Conservation (phyloP, 2,113 vertebrate genomes). For the Alligator sinensis region DNA sequence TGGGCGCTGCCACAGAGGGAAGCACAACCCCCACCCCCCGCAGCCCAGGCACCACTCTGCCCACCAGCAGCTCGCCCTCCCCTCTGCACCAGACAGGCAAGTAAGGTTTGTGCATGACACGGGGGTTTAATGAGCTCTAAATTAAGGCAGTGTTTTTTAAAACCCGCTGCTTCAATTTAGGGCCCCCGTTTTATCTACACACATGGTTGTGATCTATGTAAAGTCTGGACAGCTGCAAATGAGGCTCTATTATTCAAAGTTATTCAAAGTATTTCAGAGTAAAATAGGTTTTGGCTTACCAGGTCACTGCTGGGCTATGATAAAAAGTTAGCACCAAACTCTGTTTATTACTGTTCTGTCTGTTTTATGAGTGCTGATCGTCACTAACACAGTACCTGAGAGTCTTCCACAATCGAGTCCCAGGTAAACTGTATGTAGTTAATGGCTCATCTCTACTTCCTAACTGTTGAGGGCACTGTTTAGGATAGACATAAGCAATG, state of each 20-base stretch:
- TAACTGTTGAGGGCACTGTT: neutral
- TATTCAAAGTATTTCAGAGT: neutral
- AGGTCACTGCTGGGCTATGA: neutral
- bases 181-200: too few relatives aligned
- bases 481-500: neutral
- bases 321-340: neutral
- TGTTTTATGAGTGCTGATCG: neutral
- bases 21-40: too few relatives aligned
- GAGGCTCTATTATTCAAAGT: neutral
- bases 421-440: neutral
- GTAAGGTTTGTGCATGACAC: too few relatives aligned
- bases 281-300: neutral
- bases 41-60: too few relatives aligned
- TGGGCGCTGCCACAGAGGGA: too few relatives aligned
- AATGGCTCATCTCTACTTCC: neutral
- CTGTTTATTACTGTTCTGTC: neutral
- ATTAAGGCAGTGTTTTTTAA: too few relatives aligned
- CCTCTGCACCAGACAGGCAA: too few relatives aligned
- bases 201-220: too few relatives aligned
- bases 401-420: neutral
- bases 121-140: too few relatives aligned
- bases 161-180: too few relatives aligned
- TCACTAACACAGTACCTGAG: neutral
- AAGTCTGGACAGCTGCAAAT: neutral
- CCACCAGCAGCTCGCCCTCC: too few relatives aligned